Base-by-base conservation (phyloP, 1,140 invertebrate species). In the Drosophila neocordata region DNA sequence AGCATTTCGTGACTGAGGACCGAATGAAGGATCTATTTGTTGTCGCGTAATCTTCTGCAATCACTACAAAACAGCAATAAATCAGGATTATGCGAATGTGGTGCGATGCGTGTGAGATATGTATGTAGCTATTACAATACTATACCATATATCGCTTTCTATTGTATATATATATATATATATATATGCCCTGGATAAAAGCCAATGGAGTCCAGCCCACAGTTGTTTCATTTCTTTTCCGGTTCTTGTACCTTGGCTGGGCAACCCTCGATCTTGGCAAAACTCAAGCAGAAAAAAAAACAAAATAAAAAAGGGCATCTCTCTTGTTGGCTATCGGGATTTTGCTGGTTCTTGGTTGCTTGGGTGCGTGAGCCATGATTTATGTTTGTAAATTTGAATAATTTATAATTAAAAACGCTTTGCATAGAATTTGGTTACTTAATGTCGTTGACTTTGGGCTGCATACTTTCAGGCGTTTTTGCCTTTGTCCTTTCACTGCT, bases 81-180 rank as follows among this genome's bases (percentile, higher is more conserved):
- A 90, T 90, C 88, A 90, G 88, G 88, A 90, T 90, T 90, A 90
- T 90, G 83, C 82, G 87, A 90, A 90, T 90, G 87, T 87, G 82
- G 81, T 77, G 76, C 76, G 73, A 81, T 84, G 84, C 78, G 87
- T 83, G 76, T 83, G 87, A 82, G 73, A 77, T 65, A 60, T 22
- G 24, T 27, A 48, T 9, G 59, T 20, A 41, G 38, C 15, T 24
- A 18, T 34, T 37, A 27, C 57, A 65, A 65, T 6, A 31, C 27
- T 31, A 31, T 24, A 24, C 24, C 24, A 24, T 24, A 4, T 24
- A 24, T 24, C 24, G 24, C 4, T 2, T 24, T n/a, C n/a, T n/a
- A n/a, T n/a, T n/a, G n/a, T n/a, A n/a, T n/a, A n/a, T n/a, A n/a
- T 24, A 24, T 24, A 24, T 24, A 24, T 24, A 24, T 24, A 24